phyloP scores from a whole-genome alignment of 2,113 vertebrate genomes.

The Hydropotes inermis region DNA sequence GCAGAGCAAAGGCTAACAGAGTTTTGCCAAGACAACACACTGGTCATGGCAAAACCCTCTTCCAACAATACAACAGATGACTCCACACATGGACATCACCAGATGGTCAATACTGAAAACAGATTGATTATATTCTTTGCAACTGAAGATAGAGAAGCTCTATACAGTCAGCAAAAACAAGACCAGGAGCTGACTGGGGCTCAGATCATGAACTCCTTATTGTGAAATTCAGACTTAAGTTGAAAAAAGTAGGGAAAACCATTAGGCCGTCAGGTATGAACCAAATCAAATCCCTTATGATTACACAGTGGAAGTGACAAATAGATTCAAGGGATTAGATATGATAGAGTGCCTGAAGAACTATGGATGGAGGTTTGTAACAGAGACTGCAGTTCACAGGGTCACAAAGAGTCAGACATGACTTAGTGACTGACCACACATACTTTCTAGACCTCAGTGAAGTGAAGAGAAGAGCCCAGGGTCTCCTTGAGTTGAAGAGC shows the following conservation, averaged over 20 bases:
- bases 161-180: background rate
- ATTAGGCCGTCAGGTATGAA: background rate
- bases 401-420: background rate
- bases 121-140: background rate
- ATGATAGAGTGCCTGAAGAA: background rate
- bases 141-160: background rate
- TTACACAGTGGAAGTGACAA: background rate
- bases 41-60: background rate
- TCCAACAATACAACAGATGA: background rate
- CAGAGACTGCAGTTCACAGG: background rate
- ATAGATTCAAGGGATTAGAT: background rate
- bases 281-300: background rate
- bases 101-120: background rate
- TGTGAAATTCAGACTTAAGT: background rate
- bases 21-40: background rate
- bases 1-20: background rate
- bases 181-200: background rate
- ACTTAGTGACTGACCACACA: background rate
- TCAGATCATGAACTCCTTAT: background rate
- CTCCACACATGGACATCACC: background rate
- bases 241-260: background rate
- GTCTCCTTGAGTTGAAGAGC: background rate
- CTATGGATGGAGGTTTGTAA: background rate
- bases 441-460: background rate
- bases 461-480: background rate